These are phyloP conservation scores for Mamestra configurata DNA, from an alignment of 1,140 invertebrate genomes.

Conservation along the genomic window DNA sequence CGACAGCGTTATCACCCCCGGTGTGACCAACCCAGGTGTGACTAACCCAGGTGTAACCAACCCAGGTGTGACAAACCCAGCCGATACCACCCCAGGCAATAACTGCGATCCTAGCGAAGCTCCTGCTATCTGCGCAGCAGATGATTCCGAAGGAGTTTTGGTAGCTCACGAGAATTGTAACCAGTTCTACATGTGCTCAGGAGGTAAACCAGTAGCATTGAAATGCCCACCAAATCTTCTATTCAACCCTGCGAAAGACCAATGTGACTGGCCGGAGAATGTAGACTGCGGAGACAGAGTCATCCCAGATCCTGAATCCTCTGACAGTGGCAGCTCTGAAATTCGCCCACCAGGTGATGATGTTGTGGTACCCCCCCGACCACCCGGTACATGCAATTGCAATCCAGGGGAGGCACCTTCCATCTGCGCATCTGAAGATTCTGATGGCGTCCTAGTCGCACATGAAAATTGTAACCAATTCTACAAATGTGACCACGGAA, in stretches of 20 bases:
- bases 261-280: no score
- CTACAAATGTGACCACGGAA: slow-evolving; percentile 63
- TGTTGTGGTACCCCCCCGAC: no score
- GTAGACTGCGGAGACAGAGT: slow-evolving; percentile 53
- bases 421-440: slow-evolving; percentile 60
- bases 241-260: slow-evolving; percentile 78
- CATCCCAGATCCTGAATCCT: background rate
- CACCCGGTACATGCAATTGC: slow-evolving; percentile 35
- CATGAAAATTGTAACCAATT: slow-evolving; percentile 69
- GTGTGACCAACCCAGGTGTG: no score
- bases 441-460: no score
- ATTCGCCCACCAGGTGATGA: no score
- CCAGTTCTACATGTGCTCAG: slow-evolving; percentile 50
- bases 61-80: no score
- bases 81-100: background rate
- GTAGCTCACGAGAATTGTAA: no score
- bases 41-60: no score
- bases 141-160: no score
- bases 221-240: slow-evolving; percentile 40
- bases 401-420: slow-evolving; percentile 48
- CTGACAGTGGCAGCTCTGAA: no score
- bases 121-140: slow-evolving; percentile 27
- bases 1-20: slow-evolving; percentile 18
- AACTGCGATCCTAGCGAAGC: slow-evolving; percentile 47
- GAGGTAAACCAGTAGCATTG: slow-evolving; percentile 38